phyloP scores from a whole-genome alignment of 2,797 vertebrate genomes.

The Lepus oiostolus region DNA sequence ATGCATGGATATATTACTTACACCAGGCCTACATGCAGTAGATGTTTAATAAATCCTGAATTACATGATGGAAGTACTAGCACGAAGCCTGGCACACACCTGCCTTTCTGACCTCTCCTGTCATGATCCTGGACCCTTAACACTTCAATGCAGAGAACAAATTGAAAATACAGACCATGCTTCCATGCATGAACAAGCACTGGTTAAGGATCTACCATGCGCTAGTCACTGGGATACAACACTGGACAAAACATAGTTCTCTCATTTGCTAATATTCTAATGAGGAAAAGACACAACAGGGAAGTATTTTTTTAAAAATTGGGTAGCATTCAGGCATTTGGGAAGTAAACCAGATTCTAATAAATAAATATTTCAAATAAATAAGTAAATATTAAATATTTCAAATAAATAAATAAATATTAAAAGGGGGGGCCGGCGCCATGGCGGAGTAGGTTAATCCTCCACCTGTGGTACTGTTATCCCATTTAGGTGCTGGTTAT shows the following conservation, averaged over 20 bases:
- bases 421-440: too few species aligned
- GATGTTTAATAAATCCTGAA: neutral
- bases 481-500: too few species aligned
- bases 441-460: too few species aligned
- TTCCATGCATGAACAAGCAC: neutral
- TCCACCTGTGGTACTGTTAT: too few species aligned
- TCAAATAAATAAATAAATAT: too few species aligned
- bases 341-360: too few species aligned
- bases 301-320: neutral
- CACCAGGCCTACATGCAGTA: neutral
- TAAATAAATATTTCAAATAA: too few species aligned
- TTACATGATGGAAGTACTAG: neutral
- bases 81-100: neutral
- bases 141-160: neutral
- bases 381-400: too few species aligned
- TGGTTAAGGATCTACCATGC: neutral
- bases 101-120: neutral
- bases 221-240: neutral
- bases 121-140: neutral
- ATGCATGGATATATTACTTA: neutral
- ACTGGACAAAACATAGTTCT: neutral
- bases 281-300: neutral
- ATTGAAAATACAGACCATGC: neutral
- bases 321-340: too few species aligned
- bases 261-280: neutral